Percentiles rank a stretch among this genome's conserved stretches.
Conservation (phyloP, 2,797 vertebrate genomes). For the Peromyscus attwateri region DNA sequence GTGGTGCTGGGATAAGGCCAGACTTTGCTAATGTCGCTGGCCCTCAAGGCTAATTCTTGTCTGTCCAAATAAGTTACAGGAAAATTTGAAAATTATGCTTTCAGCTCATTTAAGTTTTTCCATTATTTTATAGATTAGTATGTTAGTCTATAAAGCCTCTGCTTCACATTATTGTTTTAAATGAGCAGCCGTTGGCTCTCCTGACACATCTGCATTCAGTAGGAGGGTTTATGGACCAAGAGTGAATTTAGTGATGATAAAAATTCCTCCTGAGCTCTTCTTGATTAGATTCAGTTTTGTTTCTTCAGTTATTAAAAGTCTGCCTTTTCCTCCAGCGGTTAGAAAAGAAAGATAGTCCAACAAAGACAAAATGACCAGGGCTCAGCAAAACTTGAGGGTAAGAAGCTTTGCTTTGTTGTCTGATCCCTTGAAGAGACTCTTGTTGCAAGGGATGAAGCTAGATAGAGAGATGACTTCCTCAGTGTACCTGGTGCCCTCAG, state of each 20-base stretch:
- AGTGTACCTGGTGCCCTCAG: neutral
- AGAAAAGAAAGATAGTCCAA: neutral
- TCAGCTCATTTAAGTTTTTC: neutral
- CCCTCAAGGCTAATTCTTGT: slow-evolving; percentile 40
- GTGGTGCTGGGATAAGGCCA: slow-evolving; percentile 13
- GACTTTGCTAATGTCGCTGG: neutral
- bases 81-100: slow-evolving; percentile 46
- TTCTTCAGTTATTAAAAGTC: slow-evolving; percentile 24
- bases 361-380: neutral
- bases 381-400: neutral
- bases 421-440: neutral
- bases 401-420: neutral
- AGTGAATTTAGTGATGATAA: slow-evolving; percentile 33
- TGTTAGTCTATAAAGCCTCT: slow-evolving; percentile 20
- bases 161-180: slow-evolving; percentile 54
- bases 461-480: neutral
- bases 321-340: neutral
- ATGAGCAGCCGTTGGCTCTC: neutral
- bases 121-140: slow-evolving; percentile 33
- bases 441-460: neutral
- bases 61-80: slow-evolving; percentile 19
- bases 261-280: neutral
- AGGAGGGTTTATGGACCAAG: neutral
- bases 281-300: neutral
- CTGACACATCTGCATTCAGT: neutral